Evolutionary conservation across 2,888 invertebrate species (phyloP), one percentile per base, ranked within the genome.

Genomic region (Napeogenes sylphis): DNA sequence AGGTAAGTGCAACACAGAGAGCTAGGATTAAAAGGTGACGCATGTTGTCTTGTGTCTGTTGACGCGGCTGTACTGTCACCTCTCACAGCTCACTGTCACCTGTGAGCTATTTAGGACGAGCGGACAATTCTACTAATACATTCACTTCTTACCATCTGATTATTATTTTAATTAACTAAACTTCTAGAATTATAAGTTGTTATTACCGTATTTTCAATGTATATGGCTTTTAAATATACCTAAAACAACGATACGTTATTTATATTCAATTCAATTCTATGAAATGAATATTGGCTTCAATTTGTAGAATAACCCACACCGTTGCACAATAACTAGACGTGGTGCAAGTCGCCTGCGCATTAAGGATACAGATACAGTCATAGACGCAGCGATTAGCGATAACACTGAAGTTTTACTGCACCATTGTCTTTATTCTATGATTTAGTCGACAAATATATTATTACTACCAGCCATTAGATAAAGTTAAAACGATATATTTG

Each of bases 11-110:
- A 5, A 74, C 55, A 54, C 74, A 65, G 2, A 75, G 38, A 42
- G 73, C 59, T n/a, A 67, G 65, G 59, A 81, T 61, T 59, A 82
- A 71, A 66, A 79, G 68, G 67, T 77, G 74, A 73, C 83, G 82
- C 87, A 87, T 86, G 55, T 56, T 65, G 63, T 51, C 42, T 42
- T 42, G 5, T 0, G 42, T 35, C 47, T 45, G 55, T 55, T 58
- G 54, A n/a, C 54, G 53, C 54, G n/a, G 42, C 21, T 61, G 64
- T 62, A 73, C 75, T 73, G 59, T 64, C 38, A 55, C 62, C 70
- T 68, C 42, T 68, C 70, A 68, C 42, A 67, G 62, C 42, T 68
- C 70, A 68, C 42, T 67, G 62, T 32, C 61, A 47, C 64, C 62
- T 64, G 66, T 60, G 55, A 62, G 63, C 62, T 61, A 63, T 69